Base-by-base conservation (phyloP, 1,140 invertebrate genomes). In the Aphelinus certus region DNA sequence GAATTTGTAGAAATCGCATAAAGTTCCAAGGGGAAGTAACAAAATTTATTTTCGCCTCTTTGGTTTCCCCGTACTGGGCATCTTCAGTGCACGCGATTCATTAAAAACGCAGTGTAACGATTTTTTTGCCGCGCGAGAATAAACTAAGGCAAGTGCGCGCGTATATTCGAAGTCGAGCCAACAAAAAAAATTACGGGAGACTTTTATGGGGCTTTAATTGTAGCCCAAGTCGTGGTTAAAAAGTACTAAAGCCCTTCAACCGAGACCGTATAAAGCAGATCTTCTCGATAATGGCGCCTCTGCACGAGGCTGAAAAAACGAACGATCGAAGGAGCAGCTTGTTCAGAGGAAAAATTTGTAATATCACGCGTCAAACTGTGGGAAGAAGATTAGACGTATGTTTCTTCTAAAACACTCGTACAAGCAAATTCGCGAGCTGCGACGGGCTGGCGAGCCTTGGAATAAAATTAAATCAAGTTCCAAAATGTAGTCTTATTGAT, bases 191-290 rank as follows among this genome's bases (percentile, higher is more conserved):
- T 86, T 84, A 85, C 79, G 83, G 83, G 76, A 75, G 81, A 73
- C 79, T 85, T 75, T 86, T 85, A 85, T 84, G 84, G 76, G 76
- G 81, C 81, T 86, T 86, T 85, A 85, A 86, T 86, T 86, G 84
- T 85, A 86, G 81, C 72, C 81, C 78, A 77, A 77, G 81, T 83
- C 82, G 82, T 83, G 81, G 84, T 86, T 85, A 85, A 81, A 86
- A 86, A 84, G 83, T 86, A 85, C 81, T 86, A 84, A 86, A 86
- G 83, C 77, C 78, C 81, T 79, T 79, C 79, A 67, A 26, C 7
- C 43, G 42, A 48, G 43, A 10, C 46, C 58, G n/a, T 53, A 68
- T 62, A 74, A 75, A 75, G 51, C 73, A 75, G 73, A 75, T 75
- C 61, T 57, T 57, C 61, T 75, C 73, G 73, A 75, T 75, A 70